These are phyloP conservation scores for Epinotia bilunana DNA, from an alignment of 2,888 invertebrate species.

Conservation along the genomic window DNA sequence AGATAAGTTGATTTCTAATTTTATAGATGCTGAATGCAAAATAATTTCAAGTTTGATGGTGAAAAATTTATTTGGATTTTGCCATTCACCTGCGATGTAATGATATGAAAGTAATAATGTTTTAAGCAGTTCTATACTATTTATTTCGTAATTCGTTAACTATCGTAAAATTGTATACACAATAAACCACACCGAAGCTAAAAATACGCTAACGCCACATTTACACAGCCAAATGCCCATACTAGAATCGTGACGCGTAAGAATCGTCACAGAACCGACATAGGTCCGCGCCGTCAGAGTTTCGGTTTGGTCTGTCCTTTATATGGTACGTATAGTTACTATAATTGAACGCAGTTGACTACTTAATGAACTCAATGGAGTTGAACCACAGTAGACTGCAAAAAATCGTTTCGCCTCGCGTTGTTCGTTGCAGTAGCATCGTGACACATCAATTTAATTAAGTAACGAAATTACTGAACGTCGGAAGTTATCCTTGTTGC, in stretches of 20 bases:
- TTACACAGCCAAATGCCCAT: too few relatives aligned
- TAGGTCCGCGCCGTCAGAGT: background rate
- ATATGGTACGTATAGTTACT: background rate
- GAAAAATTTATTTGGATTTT: too few relatives aligned
- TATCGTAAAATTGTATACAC: too few relatives aligned
- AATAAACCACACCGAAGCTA: background rate
- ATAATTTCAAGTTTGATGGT: too few relatives aligned
- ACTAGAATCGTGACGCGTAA: background rate
- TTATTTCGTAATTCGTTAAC: too few relatives aligned
- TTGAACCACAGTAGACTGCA: background rate
- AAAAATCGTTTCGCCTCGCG: background rate
- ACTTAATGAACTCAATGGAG: background rate
- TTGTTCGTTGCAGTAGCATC: constrained; percentile 58
- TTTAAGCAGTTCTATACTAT: too few relatives aligned
- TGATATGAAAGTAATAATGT: too few relatives aligned
- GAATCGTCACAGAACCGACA: background rate
- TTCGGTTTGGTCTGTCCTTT: background rate
- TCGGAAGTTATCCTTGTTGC: constrained; percentile 28
- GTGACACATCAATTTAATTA: constrained; percentile 69
- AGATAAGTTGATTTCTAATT: background rate
- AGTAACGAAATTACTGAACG: constrained; percentile 63
- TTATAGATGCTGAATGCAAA: too few relatives aligned
- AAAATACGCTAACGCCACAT: too few relatives aligned
- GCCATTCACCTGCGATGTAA: too few relatives aligned
- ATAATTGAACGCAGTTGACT: constrained; percentile 1